phyloP scores from a whole-genome alignment of 2,113 vertebrate genomes.

The Phylloscopus trochiloides region DNA sequence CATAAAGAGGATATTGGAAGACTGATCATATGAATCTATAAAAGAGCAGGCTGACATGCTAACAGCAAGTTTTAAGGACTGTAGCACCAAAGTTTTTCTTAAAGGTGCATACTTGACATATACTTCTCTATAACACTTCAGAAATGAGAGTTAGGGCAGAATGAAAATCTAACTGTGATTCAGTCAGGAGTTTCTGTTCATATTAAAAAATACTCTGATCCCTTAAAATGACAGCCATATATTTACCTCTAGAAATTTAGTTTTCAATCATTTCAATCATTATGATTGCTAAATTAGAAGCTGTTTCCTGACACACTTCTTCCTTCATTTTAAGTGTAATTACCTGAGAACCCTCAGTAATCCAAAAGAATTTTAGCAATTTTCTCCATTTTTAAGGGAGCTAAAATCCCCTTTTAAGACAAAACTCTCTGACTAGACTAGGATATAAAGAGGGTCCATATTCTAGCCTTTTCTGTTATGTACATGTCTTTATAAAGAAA shows the following conservation, averaged over 20 bases:
- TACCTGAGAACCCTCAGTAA: neutral
- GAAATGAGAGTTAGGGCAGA: neutral
- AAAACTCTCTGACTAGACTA: neutral
- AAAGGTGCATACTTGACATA: neutral
- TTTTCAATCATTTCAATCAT: neutral
- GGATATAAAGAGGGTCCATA: neutral
- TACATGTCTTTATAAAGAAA: neutral
- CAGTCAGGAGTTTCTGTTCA: neutral
- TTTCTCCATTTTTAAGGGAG: neutral
- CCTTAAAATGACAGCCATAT: neutral
- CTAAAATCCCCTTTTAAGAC: neutral
- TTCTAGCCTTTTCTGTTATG: neutral
- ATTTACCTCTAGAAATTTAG: neutral
- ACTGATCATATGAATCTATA: neutral
- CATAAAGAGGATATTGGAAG: neutral
- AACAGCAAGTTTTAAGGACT: neutral
- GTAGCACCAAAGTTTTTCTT: neutral
- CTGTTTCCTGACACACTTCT: neutral
- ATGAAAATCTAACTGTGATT: neutral
- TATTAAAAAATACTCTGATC: neutral
- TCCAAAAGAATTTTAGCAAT: neutral
- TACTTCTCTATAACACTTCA: neutral
- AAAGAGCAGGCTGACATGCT: neutral
- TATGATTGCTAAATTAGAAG: neutral
- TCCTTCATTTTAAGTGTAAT: neutral